These are phyloP conservation scores for Euwallacea similis DNA, from an alignment of 1,140 invertebrate genomes.

Conservation along the genomic window DNA sequence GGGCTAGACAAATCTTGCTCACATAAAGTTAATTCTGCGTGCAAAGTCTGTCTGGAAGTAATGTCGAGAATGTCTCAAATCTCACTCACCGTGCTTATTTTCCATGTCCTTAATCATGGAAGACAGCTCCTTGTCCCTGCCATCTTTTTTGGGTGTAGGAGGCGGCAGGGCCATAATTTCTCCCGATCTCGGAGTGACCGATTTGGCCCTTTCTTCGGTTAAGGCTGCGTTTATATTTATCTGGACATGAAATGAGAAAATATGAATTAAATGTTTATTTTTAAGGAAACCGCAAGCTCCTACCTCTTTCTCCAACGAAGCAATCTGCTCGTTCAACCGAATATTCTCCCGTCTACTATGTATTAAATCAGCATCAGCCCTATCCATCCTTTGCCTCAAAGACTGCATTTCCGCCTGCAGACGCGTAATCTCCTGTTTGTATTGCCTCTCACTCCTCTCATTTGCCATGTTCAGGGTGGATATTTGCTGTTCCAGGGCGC, in stretches of 20 bases:
- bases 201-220: constrained; percentile 48
- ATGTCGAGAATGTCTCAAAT: background rate
- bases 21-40: too few species aligned
- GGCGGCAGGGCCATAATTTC: constrained; percentile 49
- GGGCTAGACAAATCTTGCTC: too few species aligned
- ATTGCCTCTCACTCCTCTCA: constrained; percentile 71
- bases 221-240: constrained; percentile 55
- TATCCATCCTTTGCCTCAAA: constrained; percentile 72
- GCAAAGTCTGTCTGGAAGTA: constrained; percentile 31
- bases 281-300: background rate
- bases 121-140: constrained; percentile 63
- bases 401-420: constrained; percentile 76
- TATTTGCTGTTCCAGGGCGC: constrained; percentile 76
- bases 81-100: constrained; percentile 73
- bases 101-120: constrained; percentile 76
- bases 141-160: constrained; percentile 36
- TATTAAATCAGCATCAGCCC: constrained; percentile 75
- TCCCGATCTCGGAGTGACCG: constrained; percentile 33
- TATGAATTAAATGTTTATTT: background rate
- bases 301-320: constrained; percentile 78
- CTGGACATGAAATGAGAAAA: constrained; percentile 41
- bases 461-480: constrained; percentile 60
- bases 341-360: constrained; percentile 76
- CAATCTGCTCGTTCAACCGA: constrained; percentile 72
- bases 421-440: constrained; percentile 71